Conservation (phyloP, 2,888 invertebrate genomes). For the Papilio demoleus region DNA sequence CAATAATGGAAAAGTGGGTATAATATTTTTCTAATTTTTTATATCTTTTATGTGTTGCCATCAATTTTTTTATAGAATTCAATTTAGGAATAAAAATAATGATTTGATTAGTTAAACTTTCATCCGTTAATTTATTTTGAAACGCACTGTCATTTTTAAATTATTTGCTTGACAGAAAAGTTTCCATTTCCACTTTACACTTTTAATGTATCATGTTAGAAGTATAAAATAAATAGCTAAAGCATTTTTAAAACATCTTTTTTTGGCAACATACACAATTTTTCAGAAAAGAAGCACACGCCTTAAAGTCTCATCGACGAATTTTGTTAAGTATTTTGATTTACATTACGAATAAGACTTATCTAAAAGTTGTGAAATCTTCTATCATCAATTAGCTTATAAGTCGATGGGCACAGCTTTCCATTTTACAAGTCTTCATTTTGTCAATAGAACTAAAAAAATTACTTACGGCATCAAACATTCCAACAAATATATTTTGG, state of each 20-base stretch:
- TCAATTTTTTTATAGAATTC: background rate
- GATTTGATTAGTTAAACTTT: background rate
- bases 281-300: background rate
- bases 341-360: background rate
- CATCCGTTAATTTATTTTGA: background rate
- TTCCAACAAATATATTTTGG: conserved; percentile 14
- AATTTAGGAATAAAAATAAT: background rate
- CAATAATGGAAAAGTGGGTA: background rate
- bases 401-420: background rate
- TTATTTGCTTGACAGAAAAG: background rate
- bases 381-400: background rate
- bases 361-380: background rate
- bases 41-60: background rate
- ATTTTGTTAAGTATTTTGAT: background rate
- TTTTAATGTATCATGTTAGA: background rate
- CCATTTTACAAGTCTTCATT: background rate
- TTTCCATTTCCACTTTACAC: background rate
- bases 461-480: conserved; percentile 21
- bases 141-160: background rate
- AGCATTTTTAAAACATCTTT: background rate
- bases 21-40: background rate
- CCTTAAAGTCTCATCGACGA: background rate
- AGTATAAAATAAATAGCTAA: background rate
- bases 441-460: background rate
- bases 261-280: background rate